These are phyloP conservation scores for Zaprionus bogoriensis DNA, from an alignment of 2,888 invertebrate genomes.

Conservation along the genomic window DNA sequence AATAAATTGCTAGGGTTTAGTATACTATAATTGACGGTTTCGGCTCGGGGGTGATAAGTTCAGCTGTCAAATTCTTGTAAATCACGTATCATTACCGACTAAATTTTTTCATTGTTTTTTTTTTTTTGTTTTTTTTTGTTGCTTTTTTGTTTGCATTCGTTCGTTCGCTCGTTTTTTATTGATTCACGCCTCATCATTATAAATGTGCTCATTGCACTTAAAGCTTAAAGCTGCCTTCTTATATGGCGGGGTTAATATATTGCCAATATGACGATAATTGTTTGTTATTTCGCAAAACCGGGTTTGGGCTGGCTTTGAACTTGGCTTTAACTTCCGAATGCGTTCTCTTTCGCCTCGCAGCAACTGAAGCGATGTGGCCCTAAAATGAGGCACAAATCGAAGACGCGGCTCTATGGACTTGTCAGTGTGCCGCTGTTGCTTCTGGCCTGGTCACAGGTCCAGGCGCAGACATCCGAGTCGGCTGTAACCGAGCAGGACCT, in stretches of 20 bases:
- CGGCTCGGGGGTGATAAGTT: constrained; percentile 18
- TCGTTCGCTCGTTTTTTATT: constrained; percentile 12
- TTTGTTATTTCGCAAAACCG: constrained; percentile 11
- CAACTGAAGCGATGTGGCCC: constrained; percentile 54
- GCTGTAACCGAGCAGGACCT: constrained; percentile 28
- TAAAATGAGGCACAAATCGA: constrained; percentile 53
- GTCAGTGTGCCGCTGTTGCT: constrained; percentile 37
- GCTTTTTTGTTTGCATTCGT: no score
- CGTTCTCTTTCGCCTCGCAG: constrained; percentile 18
- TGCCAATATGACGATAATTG: constrained; percentile 19
- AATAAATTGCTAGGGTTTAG: constrained; percentile 18
- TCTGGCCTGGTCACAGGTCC: constrained; percentile 26
- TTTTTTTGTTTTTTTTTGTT: neutral
- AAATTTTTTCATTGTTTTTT: neutral
- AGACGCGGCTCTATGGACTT: constrained; percentile 35
- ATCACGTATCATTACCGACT: constrained; percentile 14
- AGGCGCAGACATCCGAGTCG: constrained; percentile 2
- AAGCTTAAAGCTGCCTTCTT: constrained; percentile 33
- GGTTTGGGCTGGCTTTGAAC: constrained; percentile 40
- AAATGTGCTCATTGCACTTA: constrained; percentile 54
- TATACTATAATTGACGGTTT: constrained; percentile 17
- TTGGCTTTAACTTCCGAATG: constrained; percentile 42
- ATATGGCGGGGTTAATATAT: constrained; percentile 53
- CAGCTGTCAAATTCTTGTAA: constrained; percentile 27
- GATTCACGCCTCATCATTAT: constrained; percentile 43